Conservation (phyloP, 2,113 vertebrate species). For the Phalacrocorax brasilianus region DNA sequence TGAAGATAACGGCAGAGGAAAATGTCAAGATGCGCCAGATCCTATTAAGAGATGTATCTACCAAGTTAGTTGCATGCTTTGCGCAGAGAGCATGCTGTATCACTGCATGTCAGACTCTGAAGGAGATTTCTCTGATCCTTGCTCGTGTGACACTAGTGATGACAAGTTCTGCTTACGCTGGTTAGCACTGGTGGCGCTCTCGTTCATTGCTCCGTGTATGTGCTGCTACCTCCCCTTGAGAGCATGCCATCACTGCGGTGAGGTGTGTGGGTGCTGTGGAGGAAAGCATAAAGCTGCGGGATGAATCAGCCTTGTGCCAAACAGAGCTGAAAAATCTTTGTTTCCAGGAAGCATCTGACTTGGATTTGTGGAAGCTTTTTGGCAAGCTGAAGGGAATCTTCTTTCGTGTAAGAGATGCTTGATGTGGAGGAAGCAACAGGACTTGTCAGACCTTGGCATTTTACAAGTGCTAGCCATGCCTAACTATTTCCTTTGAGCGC, state of each 20-base stretch:
- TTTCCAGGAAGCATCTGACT: constrained; percentile 83
- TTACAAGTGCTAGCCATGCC: constrained; percentile 82
- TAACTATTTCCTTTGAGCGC: constrained; percentile 75
- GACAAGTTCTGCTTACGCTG: constrained; percentile 99
- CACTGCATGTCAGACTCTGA: constrained; percentile 99
- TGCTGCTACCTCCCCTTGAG: constrained; percentile 98
- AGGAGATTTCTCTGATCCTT: constrained; percentile 99
- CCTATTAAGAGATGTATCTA: constrained; percentile 98
- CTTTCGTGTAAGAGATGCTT: constrained; percentile 76
- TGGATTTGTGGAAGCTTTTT: constrained; percentile 87
- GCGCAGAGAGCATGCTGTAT: constrained; percentile 99
- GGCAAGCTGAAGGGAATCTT: constrained; percentile 83
- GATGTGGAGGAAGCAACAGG: constrained; percentile 72
- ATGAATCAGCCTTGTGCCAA: constrained; percentile 76
- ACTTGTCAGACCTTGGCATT: constrained; percentile 83
- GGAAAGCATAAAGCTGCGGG: constrained; percentile 98
- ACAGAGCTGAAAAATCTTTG: constrained; percentile 75
- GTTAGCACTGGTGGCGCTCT: constrained; percentile 95
- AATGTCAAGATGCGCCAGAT: constrained; percentile 97
- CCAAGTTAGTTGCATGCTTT: constrained; percentile 99
- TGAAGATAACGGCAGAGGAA: constrained; percentile 95
- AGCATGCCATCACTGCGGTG: constrained; percentile 95
- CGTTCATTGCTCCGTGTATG: constrained; percentile 97
- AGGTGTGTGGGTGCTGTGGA: constrained; percentile 95
- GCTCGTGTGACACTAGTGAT: constrained; percentile 96